Percentiles rank a stretch among this genome's conserved stretches.
Conservation (phyloP, 2,113 vertebrate species). For the Alexandromys fortis region DNA sequence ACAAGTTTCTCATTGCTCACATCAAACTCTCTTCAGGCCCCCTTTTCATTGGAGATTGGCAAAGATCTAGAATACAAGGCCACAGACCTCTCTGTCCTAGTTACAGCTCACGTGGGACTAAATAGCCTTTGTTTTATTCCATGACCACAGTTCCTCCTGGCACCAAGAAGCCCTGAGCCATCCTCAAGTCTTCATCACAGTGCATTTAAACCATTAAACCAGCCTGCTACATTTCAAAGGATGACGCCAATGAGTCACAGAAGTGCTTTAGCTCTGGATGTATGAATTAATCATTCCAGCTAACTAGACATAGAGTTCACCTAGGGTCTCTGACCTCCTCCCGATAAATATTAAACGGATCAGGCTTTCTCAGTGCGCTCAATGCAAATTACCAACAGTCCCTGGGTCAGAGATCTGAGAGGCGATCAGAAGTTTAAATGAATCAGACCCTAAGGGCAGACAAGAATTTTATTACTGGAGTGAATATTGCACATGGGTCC, state of each 20-base stretch:
- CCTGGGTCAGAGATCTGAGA: slow-evolving; percentile 61
- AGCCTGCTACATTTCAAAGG: slow-evolving; percentile 65
- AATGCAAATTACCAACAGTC: slow-evolving; percentile 66
- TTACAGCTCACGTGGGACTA: slow-evolving; percentile 8
- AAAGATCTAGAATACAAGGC: slow-evolving; percentile 44
- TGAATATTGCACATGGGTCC: not conserved
- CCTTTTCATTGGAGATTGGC: slow-evolving; percentile 16
- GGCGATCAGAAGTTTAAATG: slow-evolving; percentile 65
- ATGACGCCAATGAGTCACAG: slow-evolving; percentile 55
- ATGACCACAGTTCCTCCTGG: slow-evolving; percentile 47
- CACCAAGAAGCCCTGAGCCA: slow-evolving; percentile 31
- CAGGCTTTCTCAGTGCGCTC: slow-evolving; percentile 28
- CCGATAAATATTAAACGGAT: slow-evolving; percentile 67
- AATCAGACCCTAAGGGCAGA: slow-evolving; percentile 46
- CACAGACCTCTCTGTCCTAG: not conserved
- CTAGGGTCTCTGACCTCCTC: slow-evolving; percentile 68
- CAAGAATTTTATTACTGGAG: slow-evolving; percentile 41
- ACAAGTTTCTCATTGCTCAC: not conserved
- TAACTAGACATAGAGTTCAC: slow-evolving; percentile 74
- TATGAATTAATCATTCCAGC: slow-evolving; percentile 77
- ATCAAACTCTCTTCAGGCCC: not conserved
- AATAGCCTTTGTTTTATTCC: slow-evolving; percentile 41
- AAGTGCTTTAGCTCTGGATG: slow-evolving; percentile 66
- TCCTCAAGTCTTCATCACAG: slow-evolving; percentile 62
- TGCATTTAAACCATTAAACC: slow-evolving; percentile 75